Percentiles rank a stretch among this genome's conserved stretches.
These are phyloP conservation scores for Aeoliscus strigatus DNA, from an alignment of 2,797 vertebrate genomes.

Conservation along the genomic window DNA sequence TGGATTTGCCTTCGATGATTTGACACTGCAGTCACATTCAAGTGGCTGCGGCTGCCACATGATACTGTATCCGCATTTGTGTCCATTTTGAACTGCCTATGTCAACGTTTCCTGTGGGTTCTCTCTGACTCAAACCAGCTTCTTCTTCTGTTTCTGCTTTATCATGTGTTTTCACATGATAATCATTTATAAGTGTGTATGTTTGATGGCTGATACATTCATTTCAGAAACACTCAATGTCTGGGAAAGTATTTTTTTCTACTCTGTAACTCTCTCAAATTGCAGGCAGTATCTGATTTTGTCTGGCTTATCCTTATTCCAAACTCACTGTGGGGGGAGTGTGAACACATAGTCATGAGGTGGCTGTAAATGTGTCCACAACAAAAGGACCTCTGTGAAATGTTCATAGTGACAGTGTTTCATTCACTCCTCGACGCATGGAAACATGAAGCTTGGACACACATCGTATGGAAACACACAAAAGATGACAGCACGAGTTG, in stretches of 20 bases:
- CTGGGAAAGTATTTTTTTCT: no score
- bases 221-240: background rate
- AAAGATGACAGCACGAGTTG: conserved; percentile 16
- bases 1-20: conserved; percentile 9
- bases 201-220: background rate
- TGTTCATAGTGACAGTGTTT: conserved; percentile 17
- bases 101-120: conserved; percentile 52
- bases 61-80: conserved; percentile 56
- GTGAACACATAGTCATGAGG: conserved; percentile 59
- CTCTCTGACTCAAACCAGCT: conserved; percentile 26
- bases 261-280: no score
- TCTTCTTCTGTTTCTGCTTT: conserved; percentile 15
- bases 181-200: background rate
- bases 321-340: conserved; percentile 32
- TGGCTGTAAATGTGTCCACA: conserved; percentile 34
- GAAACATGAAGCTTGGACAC: no score
- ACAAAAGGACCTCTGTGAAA: conserved; percentile 39
- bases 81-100: conserved; percentile 35
- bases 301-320: conserved; percentile 12
- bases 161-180: conserved; percentile 1
- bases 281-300: no score
- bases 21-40: conserved; percentile 35
- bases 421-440: conserved; percentile 4
- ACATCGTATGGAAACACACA: no score
- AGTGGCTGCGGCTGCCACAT: conserved; percentile 43